A percentile compares a stretch with the other conserved stretches of the same genome.
phyloP scores from a whole-genome alignment of 1,140 invertebrate genomes.

The Drosophila mojavensis region DNA sequence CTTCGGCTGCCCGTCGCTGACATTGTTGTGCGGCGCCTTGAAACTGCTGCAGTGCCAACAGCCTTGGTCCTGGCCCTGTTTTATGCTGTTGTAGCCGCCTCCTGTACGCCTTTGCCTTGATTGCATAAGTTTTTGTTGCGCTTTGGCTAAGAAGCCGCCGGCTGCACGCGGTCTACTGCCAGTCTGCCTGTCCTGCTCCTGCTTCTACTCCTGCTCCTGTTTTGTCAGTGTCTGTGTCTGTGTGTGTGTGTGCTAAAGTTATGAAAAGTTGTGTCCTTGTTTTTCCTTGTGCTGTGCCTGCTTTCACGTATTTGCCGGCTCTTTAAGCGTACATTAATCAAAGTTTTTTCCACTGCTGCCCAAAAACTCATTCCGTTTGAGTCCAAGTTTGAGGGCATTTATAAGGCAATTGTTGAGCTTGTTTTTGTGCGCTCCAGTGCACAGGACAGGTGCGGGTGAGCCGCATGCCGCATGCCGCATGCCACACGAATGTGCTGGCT shows the following conservation, averaged over 20 bases:
- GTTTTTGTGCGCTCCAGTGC: conserved; percentile 49
- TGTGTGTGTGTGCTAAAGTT: conserved; percentile 54
- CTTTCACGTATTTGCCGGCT: conserved; percentile 67
- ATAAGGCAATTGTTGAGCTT: conserved; percentile 79
- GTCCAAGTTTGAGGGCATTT: conserved; percentile 72
- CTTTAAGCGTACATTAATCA: conserved; percentile 81
- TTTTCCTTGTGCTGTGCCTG: conserved; percentile 30
- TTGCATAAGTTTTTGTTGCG: conserved; percentile 77
- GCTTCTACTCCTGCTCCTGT: not conserved
- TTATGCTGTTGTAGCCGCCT: conserved; percentile 10
- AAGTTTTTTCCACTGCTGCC: conserved; percentile 59
- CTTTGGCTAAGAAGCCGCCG: conserved; percentile 70
- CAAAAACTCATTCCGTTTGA: conserved; percentile 44
- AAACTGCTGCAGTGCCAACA: conserved; percentile 62
- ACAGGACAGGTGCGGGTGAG: conserved; percentile 60
- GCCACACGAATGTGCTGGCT: not conserved
- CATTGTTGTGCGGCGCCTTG: conserved; percentile 76
- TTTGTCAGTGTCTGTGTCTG: conserved; percentile 27
- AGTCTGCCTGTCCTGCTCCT: conserved; percentile 7
- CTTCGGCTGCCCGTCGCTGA: conserved; percentile 52
- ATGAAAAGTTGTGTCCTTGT: conserved; percentile 75
- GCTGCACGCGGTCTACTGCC: conserved; percentile 66
- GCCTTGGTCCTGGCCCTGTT: conserved; percentile 26
- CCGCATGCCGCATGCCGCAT: not conserved
- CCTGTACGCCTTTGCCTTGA: conserved; percentile 56